A percentile compares a stretch with the other conserved stretches of the same genome.
Evolutionary conservation across 2,888 invertebrate species (phyloP).

Genomic region (Bombylius discolor): DNA sequence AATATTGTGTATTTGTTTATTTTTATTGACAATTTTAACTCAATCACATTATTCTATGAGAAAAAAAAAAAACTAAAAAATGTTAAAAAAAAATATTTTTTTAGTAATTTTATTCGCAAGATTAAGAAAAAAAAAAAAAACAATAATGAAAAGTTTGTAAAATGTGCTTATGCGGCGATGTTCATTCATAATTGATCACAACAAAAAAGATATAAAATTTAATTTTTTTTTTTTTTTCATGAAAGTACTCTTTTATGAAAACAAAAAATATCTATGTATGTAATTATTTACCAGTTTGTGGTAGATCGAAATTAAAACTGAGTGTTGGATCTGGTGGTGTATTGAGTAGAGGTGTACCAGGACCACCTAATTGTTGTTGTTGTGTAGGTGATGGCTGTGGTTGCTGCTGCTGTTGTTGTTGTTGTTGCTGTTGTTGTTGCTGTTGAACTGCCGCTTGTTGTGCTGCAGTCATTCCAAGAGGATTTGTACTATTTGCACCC

Average conservation of each 20-base stretch:
- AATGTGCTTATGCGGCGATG: not conserved
- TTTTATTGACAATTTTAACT: not conserved
- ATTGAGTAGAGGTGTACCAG: conserved; percentile 28
- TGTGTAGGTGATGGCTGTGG: conserved; percentile 15
- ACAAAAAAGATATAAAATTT: no score
- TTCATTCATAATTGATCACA: no score
- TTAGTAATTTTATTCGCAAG: no score
- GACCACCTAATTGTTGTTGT: conserved; percentile 15
- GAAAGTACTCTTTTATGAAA: not conserved
- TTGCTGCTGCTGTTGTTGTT: conserved; percentile 17
- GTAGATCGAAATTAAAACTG: conserved; percentile 31
- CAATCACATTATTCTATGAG: not conserved
- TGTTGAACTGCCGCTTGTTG: conserved; percentile 7
- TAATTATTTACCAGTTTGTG: conserved; percentile 28
- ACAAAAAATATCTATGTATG: not conserved
- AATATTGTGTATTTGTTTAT: not conserved
- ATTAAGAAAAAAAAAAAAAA: not conserved
- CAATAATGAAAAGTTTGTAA: not conserved
- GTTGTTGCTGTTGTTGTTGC: conserved; percentile 17
- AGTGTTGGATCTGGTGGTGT: conserved; percentile 33
- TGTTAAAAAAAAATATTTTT: no score
- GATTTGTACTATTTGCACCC: conserved; percentile 29
- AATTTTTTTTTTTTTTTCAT: no score
- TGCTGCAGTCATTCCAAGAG: conserved; percentile 18
- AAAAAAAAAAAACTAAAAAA: not conserved